Percentiles rank a stretch among this genome's conserved stretches.
Conservation (phyloP, 2,797 vertebrate genomes). For the Malacoraja senta region DNA sequence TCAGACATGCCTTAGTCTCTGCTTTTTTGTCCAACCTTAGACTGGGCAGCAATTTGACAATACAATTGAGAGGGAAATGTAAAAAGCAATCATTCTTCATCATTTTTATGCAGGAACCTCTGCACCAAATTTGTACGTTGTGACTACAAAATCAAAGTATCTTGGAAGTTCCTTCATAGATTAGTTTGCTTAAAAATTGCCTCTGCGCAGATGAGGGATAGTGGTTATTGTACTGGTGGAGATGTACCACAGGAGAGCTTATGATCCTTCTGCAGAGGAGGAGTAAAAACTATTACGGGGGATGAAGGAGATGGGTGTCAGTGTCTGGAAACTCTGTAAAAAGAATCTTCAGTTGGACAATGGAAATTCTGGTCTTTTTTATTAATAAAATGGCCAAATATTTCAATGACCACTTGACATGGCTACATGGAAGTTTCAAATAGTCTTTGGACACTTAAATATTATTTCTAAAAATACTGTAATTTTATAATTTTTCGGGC, state of each 20-base stretch:
- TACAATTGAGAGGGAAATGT: background rate
- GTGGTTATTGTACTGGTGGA: background rate
- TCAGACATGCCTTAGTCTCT: background rate
- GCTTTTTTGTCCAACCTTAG: too few species aligned
- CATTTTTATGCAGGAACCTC: too few species aligned
- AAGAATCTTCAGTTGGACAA: background rate
- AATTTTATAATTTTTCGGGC: background rate
- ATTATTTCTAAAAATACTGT: background rate
- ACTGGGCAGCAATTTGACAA: background rate
- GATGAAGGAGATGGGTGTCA: too few species aligned
- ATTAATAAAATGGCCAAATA: background rate
- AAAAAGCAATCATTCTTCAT: background rate
- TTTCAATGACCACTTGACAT: background rate
- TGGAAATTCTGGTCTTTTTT: background rate
- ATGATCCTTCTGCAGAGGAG: background rate
- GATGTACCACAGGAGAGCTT: background rate
- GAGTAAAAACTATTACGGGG: background rate
- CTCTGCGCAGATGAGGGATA: background rate
- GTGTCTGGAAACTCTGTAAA: too few species aligned
- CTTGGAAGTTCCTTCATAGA: background rate
- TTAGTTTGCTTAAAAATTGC: background rate
- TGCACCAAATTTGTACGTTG: background rate
- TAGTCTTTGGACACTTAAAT: background rate
- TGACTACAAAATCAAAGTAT: background rate
- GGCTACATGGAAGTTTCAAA: too few species aligned